A percentile compares a stretch with the other conserved stretches of the same genome.
Evolutionary conservation across 1,140 invertebrate species (phyloP).

Genomic region (Aphaenogaster ashmeadi): DNA sequence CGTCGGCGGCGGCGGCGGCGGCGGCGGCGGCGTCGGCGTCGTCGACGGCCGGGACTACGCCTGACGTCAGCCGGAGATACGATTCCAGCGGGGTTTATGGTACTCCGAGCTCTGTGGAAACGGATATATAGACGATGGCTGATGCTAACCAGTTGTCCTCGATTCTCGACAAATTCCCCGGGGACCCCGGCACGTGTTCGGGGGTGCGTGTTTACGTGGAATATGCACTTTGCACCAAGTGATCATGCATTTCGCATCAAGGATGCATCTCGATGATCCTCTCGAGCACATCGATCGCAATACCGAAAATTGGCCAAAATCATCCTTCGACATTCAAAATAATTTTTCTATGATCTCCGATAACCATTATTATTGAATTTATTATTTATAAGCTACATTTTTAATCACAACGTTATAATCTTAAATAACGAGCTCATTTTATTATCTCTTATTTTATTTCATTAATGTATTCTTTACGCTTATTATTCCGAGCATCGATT

Average conservation of each 20-base stretch:
- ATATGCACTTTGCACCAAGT: not conserved
- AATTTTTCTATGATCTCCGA: not conserved
- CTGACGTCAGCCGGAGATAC: constrained; percentile 60
- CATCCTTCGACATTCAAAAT: not conserved
- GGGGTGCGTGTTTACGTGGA: constrained; percentile 61
- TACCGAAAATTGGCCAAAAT: not conserved
- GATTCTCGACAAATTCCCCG: constrained; percentile 45
- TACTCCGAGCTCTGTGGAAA: constrained; percentile 23
- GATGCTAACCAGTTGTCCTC: constrained; percentile 43
- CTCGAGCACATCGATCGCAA: not conserved
- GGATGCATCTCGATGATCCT: not conserved
- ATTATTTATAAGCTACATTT: not conserved
- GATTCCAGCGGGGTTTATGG: constrained; percentile 15
- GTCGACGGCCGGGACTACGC: not conserved
- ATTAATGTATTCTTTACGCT: not conserved
- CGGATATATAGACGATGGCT: not conserved
- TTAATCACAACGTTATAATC: not conserved
- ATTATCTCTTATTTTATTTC: not conserved
- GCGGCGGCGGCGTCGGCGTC: not conserved
- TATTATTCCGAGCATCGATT: not conserved
- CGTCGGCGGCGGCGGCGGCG: constrained; percentile 26
- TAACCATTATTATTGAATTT: not conserved
- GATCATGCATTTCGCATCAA: constrained; percentile 13
- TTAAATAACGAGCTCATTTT: not conserved
- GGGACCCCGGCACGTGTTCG: constrained; percentile 61